phyloP scores from a whole-genome alignment of 2,113 vertebrate genomes.

The Hippocampus mohnikei region DNA sequence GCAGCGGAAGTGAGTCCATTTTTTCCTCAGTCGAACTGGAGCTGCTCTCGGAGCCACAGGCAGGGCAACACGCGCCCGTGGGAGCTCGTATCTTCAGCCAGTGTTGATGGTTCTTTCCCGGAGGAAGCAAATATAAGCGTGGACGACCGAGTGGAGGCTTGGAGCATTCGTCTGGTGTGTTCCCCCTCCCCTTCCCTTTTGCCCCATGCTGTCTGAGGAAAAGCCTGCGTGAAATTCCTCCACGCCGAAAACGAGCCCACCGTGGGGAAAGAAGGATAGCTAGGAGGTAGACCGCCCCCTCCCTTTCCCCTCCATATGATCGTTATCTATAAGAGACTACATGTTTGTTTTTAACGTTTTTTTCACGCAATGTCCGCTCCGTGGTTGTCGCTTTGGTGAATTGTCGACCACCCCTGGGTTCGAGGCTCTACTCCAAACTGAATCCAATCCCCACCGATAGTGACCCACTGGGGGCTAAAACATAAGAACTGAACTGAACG shows the following conservation, averaged over 20 bases:
- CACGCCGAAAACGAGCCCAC: slow-evolving; percentile 38
- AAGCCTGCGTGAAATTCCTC: slow-evolving; percentile 52
- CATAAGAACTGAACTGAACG: background rate
- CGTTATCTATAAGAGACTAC: background rate
- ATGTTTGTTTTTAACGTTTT: slow-evolving; percentile 28
- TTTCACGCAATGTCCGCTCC: slow-evolving; percentile 54
- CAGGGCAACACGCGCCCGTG: slow-evolving; percentile 48
- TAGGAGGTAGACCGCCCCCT: slow-evolving; percentile 14
- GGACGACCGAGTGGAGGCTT: background rate
- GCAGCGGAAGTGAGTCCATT: slow-evolving; percentile 80
- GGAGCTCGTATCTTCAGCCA: slow-evolving; percentile 8
- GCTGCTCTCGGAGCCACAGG: slow-evolving; percentile 72
- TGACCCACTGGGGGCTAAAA: slow-evolving; percentile 57
- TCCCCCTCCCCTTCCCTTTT: background rate
- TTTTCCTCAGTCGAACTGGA: slow-evolving; percentile 76
- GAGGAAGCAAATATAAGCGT: slow-evolving; percentile 11
- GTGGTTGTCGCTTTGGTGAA: slow-evolving; percentile 58
- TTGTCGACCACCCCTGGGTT: slow-evolving; percentile 47
- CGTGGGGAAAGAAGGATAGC: slow-evolving; percentile 26
- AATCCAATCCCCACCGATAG: slow-evolving; percentile 62
- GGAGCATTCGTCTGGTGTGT: background rate
- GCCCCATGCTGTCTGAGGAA: slow-evolving; percentile 16
- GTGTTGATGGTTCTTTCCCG: background rate
- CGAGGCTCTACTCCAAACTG: slow-evolving; percentile 32
- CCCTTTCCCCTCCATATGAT: background rate